Conservation (phyloP, 1,140 invertebrate genomes). For the Philotrypesis tridentata region DNA sequence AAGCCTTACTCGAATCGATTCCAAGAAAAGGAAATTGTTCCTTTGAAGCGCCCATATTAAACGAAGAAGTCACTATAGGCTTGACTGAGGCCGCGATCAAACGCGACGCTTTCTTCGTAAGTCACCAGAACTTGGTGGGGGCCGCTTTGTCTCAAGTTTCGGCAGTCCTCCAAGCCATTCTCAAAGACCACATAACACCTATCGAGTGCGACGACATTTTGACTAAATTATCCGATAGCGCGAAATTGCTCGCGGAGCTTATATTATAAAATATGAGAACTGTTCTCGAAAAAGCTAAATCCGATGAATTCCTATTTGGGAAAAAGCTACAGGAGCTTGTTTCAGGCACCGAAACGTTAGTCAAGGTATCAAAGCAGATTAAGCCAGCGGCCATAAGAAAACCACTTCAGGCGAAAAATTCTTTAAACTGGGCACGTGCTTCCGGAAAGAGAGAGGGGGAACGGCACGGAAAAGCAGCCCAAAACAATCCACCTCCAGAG, state of each 20-base stretch:
- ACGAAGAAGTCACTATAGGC: constrained; percentile 7
- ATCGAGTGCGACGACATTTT: constrained; percentile 31
- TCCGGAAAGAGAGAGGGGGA: background rate
- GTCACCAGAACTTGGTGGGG: constrained; percentile 17
- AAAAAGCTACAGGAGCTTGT: constrained; percentile 31
- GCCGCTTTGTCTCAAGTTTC: constrained; percentile 20
- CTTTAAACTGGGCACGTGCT: constrained; percentile 39
- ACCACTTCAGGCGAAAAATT: background rate
- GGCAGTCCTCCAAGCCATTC: constrained; percentile 23
- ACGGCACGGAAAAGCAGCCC: background rate
- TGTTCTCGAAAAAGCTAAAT: constrained; percentile 38
- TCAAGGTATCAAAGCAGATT: background rate
- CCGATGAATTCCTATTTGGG: constrained; percentile 41
- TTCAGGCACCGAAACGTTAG: constrained; percentile 21
- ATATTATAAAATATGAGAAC: background rate
- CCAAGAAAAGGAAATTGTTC: background rate
- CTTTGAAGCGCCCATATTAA: constrained; percentile 33
- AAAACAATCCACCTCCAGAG: constrained; percentile 1
- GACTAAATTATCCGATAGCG: constrained; percentile 25
- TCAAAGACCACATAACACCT: constrained; percentile 11
- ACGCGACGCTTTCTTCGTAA: constrained; percentile 18
- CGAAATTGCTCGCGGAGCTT: constrained; percentile 31
- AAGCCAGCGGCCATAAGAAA: background rate
- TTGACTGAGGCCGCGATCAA: constrained; percentile 20
- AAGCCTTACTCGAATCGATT: background rate